Base-by-base conservation (phyloP, 92 coral and sea anemone species). In the Palythoa heliodiscus region DNA sequence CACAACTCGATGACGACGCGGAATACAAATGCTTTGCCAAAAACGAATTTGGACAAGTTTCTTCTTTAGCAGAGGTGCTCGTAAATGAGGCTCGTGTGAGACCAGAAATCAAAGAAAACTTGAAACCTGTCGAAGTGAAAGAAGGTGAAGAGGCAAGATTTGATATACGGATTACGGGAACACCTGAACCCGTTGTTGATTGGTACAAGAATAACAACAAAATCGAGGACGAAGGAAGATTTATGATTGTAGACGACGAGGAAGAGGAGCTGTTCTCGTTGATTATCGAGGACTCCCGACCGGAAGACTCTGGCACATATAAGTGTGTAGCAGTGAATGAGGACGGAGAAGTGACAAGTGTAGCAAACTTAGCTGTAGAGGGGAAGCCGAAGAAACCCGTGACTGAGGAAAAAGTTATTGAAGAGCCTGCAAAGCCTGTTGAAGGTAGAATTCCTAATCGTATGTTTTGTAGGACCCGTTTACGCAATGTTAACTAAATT, bases 151-250 rank as follows among this genome's bases (percentile, higher is more conserved):
- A 91, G 87, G 98, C 93, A 7, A 92, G 90, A 71, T 90, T 96
- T 73, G 98, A 91, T 82, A 98, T 93, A 19, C 91, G 89, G 15
- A 92, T 96, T 5, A 78, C 90, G 25, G 98, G 98, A 6, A 61
- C 53, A 7, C 96, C 94, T 15, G 91, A 84, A 39, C 93, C 98
- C 39, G 78, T 86, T 38, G 94, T 96, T n/a, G 99, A 94, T 71
- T 96, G 99, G 99, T 86, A 90, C 84, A 91, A 92, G 89, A 95
- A 83, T 15, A 95, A 91, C 20, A 87, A 91, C 43, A 89, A 91
- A 88, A 66, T 96, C 55, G 92, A 90, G 73, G 98, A 92, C 52
- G 90, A 87, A 70, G 99, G 95, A 54, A 91, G 99, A 15, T 87
- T 92, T 75, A 48, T 90, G 74, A 73, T 94, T 64, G 74, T 92